A percentile compares a stretch with the other conserved stretches of the same genome.
Conservation (phyloP, 2,888 invertebrate species). For the Argyresthia goedartella region DNA sequence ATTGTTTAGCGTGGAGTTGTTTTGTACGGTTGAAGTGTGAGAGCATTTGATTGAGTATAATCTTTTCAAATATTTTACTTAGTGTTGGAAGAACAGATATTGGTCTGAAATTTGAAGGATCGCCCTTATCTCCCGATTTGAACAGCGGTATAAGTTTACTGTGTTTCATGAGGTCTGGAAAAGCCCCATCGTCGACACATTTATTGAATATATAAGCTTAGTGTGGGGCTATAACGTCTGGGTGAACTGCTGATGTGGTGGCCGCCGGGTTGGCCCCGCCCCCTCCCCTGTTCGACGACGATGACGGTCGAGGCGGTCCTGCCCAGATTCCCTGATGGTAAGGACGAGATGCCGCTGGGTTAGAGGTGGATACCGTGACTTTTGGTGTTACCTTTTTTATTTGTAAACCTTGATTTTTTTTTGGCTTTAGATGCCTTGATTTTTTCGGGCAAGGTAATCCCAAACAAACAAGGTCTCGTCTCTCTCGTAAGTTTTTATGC, state of each 20-base stretch:
- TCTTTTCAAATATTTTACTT: no score
- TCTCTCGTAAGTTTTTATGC: constrained; percentile 11
- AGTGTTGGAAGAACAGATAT: no score
- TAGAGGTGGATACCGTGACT: neutral
- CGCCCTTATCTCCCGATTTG: no score
- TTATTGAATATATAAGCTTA: no score
- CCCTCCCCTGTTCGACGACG: neutral
- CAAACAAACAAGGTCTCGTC: constrained; percentile 14
- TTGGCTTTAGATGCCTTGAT: constrained; percentile 10
- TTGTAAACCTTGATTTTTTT: neutral
- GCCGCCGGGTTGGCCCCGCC: neutral
- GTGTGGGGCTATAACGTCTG: neutral
- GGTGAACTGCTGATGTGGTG: neutral
- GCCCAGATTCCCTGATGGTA: constrained; percentile 1
- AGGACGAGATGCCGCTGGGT: neutral
- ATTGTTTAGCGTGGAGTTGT: no score
- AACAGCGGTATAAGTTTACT: no score
- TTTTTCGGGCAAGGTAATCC: constrained; percentile 10
- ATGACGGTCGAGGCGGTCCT: neutral
- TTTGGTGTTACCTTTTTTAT: neutral
- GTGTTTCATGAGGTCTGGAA: no score
- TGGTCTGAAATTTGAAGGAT: no score
- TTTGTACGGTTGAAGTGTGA: no score
- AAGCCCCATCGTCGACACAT: no score
- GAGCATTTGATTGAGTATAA: no score